Evolutionary conservation across 1,140 invertebrate genomes (phyloP).

Genomic region (Papilio machaon): DNA sequence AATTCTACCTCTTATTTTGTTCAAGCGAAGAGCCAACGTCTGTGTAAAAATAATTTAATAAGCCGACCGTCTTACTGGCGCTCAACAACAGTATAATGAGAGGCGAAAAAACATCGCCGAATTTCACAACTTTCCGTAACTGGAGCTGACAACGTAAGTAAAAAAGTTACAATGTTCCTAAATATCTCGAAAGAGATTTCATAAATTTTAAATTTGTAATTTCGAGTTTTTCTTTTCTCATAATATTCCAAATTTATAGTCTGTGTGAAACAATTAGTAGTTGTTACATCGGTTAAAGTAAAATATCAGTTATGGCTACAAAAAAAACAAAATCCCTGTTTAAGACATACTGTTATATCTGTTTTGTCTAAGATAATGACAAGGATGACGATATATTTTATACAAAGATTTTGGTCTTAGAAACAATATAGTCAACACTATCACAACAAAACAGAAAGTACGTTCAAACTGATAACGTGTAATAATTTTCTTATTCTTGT

Average conservation of each 20-base stretch:
- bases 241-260: background rate
- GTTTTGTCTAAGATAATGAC: too few species aligned
- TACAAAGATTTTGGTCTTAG: too few species aligned
- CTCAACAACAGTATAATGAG: conserved; percentile 16
- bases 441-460: background rate
- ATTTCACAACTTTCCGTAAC: conserved; percentile 4
- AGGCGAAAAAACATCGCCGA: conserved; percentile 20
- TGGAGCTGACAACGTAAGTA: conserved; percentile 15
- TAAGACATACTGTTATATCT: too few species aligned
- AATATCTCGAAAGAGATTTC: conserved; percentile 19
- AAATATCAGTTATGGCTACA: background rate
- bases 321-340: too few species aligned
- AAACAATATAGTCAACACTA: too few species aligned
- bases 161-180: conserved; percentile 22
- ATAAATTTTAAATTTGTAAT: conserved; percentile 23
- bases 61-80: conserved; percentile 17
- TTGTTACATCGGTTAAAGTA: background rate
- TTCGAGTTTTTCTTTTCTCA: background rate
- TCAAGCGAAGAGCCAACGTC: conserved; percentile 1
- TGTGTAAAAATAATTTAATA: conserved; percentile 25
- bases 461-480: background rate
- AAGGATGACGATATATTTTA: too few species aligned
- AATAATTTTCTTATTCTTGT: background rate
- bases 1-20: conserved; percentile 16
- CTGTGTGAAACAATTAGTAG: background rate